Base-by-base conservation (phyloP, 2,113 vertebrate genomes). In the Saimiri boliviensis region DNA sequence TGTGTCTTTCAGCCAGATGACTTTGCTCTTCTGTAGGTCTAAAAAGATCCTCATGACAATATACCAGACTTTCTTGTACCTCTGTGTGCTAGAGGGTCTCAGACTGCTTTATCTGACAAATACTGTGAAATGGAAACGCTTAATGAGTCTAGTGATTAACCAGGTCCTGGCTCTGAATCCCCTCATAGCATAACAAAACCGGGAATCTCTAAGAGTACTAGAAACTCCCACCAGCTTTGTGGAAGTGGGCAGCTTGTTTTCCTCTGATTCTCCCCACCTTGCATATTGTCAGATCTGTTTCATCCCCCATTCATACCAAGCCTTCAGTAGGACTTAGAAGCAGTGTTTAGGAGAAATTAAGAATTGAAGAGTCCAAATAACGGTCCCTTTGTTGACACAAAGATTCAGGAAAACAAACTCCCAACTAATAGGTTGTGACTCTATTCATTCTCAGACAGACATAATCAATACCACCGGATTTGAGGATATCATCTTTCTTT, bases 401-500 rank as follows among this genome's bases (percentile, higher is more conserved):
- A 52, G 35, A 16, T 77, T 70, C 27, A 70, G 56, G 47, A 85
- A 82, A 82, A 56, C 37, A 77, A 90, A 93, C 47, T 63, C 56
- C n/a, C n/a, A 88, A 71, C 47, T 37, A 71, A 86, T 32, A 70
- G 20, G 8, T 49, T 23, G 45, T 70, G 74, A 16, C 2, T 91
- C 68, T 30, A 91, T 82, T 94, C 54, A 63, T 84, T 91, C 89
- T 49, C 80, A 86, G 40, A 95, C 32, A 83, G 77, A 93, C 40
- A 86, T 89, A 93, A 97, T 96, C 81, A 96, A 23, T 95, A 89
- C 74, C 91, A 76, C 94, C 92, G 54, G 66, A 81, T 77, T 35
- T 87, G 23, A 93, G 96, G 84, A 91, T 79, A 97, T 79, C 92
- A 94, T 95, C 83, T 37, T 89, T 93, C 89, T 73, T 92, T 5